Evolutionary conservation across 2,888 invertebrate genomes (phyloP).

Genomic region (Allolobophora icterica): DNA sequence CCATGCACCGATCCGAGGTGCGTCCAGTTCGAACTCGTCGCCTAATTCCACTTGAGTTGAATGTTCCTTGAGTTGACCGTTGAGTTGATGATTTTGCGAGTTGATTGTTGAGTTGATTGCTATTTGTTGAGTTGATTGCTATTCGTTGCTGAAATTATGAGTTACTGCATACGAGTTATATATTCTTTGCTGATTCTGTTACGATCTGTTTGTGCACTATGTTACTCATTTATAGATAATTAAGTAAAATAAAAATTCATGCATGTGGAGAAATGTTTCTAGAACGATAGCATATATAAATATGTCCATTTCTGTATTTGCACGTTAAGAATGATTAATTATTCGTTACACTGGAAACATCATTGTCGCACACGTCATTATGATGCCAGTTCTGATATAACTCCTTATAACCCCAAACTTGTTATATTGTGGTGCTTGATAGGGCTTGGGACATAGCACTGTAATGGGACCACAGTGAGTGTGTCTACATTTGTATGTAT

Average conservation of each 20-base stretch:
- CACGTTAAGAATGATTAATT: neutral
- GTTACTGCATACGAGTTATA: slow-evolving; percentile 4
- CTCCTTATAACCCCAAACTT: neutral
- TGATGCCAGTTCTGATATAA: neutral
- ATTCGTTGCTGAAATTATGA: neutral
- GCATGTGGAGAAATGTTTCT: neutral
- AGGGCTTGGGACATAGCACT: neutral
- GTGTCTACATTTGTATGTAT: neutral
- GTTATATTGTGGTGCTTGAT: neutral
- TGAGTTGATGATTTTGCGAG: neutral
- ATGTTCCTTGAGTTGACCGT: neutral
- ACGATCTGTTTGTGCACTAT: neutral
- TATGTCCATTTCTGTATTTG: neutral
- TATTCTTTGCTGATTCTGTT: neutral
- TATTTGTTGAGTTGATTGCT: neutral
- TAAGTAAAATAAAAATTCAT: neutral
- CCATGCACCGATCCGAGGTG: neutral
- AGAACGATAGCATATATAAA: neutral
- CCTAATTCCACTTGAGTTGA: neutral
- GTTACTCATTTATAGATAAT: neutral
- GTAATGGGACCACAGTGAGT: neutral
- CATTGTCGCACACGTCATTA: neutral
- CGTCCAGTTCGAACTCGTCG: neutral
- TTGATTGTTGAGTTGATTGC: neutral
- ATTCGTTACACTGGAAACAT: neutral